Evolutionary conservation across 2,888 invertebrate genomes (phyloP).

Genomic region (Eupithecia subfuscata): DNA sequence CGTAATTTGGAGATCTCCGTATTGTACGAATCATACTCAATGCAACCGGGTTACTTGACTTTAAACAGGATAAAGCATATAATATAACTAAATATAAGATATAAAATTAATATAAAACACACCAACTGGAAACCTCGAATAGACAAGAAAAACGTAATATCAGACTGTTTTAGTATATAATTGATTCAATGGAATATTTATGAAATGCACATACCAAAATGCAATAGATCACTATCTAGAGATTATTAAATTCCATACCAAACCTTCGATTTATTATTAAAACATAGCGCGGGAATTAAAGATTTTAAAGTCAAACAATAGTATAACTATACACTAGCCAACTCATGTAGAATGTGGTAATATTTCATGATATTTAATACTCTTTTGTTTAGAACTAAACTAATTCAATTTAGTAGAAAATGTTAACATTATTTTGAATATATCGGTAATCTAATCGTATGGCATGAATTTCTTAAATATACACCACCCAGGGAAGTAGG

Average conservation of each 20-base stretch:
- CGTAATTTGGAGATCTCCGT: neutral
- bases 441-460: constrained; percentile 8
- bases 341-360: no score
- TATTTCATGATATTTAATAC: neutral
- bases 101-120: neutral
- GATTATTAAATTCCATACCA: constrained; percentile 2
- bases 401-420: neutral
- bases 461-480: constrained; percentile 8
- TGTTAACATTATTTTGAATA: neutral
- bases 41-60: neutral
- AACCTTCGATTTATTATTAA: neutral
- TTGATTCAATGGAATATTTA: constrained; percentile 17
- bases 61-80: neutral
- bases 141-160: neutral
- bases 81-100: neutral
- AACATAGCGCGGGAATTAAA: neutral
- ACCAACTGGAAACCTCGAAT: neutral
- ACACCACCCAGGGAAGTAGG: neutral
- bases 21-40: neutral
- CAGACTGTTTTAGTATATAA: neutral
- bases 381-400: neutral
- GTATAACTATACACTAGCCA: neutral
- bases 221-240: neutral
- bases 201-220: constrained; percentile 1
- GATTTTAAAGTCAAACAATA: neutral